Base-by-base conservation (phyloP, 2,797 vertebrate genomes). In the Serranus cabrilla region DNA sequence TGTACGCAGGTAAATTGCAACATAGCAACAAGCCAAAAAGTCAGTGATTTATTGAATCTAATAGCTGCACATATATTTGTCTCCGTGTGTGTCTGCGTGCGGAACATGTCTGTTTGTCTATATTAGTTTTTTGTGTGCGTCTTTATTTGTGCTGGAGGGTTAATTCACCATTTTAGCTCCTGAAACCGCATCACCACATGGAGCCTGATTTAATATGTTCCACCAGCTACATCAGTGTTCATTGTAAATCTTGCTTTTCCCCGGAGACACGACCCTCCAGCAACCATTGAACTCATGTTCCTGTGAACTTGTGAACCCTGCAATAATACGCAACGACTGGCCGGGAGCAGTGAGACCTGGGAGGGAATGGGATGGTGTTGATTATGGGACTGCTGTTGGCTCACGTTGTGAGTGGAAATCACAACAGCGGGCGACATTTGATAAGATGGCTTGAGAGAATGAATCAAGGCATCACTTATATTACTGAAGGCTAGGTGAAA, bases 261-360 rank as follows among this genome's bases (percentile, higher is more conserved):
- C 82, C 61, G 34, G 47, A 76, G 84, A 70, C 39, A 23, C 69
- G 64, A 73, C 60, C 84, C 78, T 79, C 61, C 23, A 76, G 87
- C 80, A 55, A 79, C 62, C 47, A 43, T 23, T 86, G 76, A 78
- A 80, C 82, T 76, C 23, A 0, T 80, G 81, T 80, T 84, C 71
- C 58, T 10, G 52, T 90, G 81, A 91, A 92, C 90, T 87, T 85
- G 39, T 91, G 89, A 91, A 90, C 89, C 83, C 66, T 61, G 63
- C 57, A 62, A 65, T 84, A 80, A 78, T 31, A 58, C 69, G 70
- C 57, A 74, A 16, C 25, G 59, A 25, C 11, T 64, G 76, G 70
- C 69, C 2, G 5, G 8, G 63, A 59, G 80, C 60, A 56, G 23
- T 5, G 57, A 45, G 76, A 71, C 55, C 71, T 47, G 56, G 10